phyloP scores from a whole-genome alignment of 2,888 invertebrate species.

The Cheilosia vulpina region DNA sequence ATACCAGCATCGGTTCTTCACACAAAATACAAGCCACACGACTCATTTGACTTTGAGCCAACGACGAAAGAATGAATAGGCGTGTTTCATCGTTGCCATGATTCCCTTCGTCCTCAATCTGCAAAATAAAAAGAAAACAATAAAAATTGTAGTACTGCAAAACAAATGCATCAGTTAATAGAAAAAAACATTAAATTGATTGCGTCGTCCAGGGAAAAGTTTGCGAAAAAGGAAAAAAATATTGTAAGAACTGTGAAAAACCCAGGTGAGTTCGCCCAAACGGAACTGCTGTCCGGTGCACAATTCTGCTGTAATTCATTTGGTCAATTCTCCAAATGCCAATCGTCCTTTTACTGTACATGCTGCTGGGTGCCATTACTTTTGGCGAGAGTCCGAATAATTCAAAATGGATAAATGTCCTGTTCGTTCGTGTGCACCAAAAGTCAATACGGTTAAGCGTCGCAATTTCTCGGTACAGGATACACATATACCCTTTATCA shows the following conservation, averaged over 20 bases:
- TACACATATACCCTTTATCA: constrained; percentile 30
- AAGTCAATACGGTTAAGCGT: constrained; percentile 57
- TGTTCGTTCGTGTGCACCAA: constrained; percentile 52
- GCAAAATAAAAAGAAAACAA: constrained; percentile 77
- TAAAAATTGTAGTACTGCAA: constrained; percentile 28
- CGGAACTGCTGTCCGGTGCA: constrained; percentile 32
- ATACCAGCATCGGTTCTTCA: constrained; percentile 94
- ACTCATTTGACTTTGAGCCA: constrained; percentile 95
- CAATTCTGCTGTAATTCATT: constrained; percentile 59
- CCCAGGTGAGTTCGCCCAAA: constrained; percentile 8
- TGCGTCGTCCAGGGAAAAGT: constrained; percentile 4
- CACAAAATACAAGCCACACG: constrained; percentile 94
- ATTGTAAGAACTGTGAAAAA: too few relatives aligned
- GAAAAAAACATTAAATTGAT: constrained; percentile 40
- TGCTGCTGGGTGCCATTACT: constrained; percentile 48
- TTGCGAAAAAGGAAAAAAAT: neutral
- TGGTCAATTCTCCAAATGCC: constrained; percentile 67
- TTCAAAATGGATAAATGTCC: constrained; percentile 70
- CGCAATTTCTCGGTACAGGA: neutral
- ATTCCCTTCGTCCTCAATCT: constrained; percentile 99
- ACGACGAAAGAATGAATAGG: constrained; percentile 96
- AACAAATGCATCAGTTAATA: constrained; percentile 38
- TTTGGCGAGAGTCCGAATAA: constrained; percentile 64
- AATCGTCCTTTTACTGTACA: constrained; percentile 28
- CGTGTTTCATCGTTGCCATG: constrained; percentile 99